phyloP scores from a whole-genome alignment of 2,113 vertebrate species.

The Grallaria varia region DNA sequence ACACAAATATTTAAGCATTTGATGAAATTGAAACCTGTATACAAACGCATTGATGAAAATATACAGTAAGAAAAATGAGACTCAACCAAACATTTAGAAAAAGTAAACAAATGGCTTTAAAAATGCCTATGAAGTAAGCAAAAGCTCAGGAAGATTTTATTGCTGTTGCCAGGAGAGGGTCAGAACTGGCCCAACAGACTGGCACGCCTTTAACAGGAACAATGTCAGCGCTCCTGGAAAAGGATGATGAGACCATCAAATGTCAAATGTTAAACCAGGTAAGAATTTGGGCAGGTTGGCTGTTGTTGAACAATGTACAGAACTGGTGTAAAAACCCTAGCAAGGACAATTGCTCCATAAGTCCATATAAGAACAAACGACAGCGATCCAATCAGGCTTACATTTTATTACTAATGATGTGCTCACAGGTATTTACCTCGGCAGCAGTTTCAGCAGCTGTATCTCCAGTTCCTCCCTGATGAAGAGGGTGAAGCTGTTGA shows the following conservation, averaged over 20 bases:
- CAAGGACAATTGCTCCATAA: neutral
- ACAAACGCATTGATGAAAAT: neutral
- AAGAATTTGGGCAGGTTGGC: neutral
- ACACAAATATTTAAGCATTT: neutral
- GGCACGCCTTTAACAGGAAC: neutral
- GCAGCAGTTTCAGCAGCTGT: conserved; percentile 20
- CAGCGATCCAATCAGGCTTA: neutral
- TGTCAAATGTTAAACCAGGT: neutral
- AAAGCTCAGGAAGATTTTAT: neutral
- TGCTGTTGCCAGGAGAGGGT: neutral
- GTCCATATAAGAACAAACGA: neutral
- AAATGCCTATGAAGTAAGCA: neutral
- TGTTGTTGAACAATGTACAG: neutral
- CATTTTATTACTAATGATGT: conserved; percentile 45
- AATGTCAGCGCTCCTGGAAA: neutral
- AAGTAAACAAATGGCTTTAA: neutral
- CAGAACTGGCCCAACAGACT: neutral
- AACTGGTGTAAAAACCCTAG: neutral
- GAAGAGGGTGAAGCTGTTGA: conserved; percentile 18
- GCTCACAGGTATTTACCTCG: conserved; percentile 62
- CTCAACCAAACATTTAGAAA: neutral
- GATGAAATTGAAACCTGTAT: neutral
- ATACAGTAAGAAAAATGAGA: neutral
- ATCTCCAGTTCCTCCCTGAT: conserved; percentile 55
- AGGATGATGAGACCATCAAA: neutral